Evolutionary conservation across 2,888 invertebrate genomes (phyloP).

Genomic region (Osmoderma eremita): DNA sequence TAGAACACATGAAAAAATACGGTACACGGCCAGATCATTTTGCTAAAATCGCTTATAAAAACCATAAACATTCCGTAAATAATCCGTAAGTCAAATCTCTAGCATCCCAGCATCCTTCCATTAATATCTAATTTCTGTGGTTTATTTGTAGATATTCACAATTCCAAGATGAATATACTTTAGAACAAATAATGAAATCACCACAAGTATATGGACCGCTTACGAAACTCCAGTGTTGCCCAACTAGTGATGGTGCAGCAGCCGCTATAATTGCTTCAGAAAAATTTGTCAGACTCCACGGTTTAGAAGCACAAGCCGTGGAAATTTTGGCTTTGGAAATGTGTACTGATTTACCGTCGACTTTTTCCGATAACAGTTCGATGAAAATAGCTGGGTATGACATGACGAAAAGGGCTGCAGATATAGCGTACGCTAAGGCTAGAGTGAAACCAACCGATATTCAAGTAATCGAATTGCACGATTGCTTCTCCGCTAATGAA

Average conservation of each 20-base stretch:
- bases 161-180: slow-evolving; percentile 88
- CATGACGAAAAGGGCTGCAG: slow-evolving; percentile 88
- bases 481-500: slow-evolving; percentile 98
- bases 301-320: slow-evolving; percentile 86
- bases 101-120: slow-evolving; percentile 13
- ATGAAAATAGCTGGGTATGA: slow-evolving; percentile 90
- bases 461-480: slow-evolving; percentile 95
- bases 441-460: slow-evolving; percentile 82
- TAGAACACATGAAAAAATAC: slow-evolving; percentile 96
- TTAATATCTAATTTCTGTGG: slow-evolving; percentile 20
- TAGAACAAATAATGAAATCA: slow-evolving; percentile 90
- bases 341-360: slow-evolving; percentile 89
- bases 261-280: slow-evolving; percentile 93
- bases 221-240: slow-evolving; percentile 97
- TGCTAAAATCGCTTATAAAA: slow-evolving; percentile 97
- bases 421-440: slow-evolving; percentile 78
- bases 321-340: slow-evolving; percentile 98
- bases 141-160: slow-evolving; percentile 85
- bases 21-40: slow-evolving; percentile 93
- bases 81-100: slow-evolving; percentile 78
- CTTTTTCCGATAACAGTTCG: slow-evolving; percentile 83
- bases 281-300: slow-evolving; percentile 85
- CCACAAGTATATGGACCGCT: slow-evolving; percentile 90
- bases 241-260: slow-evolving; percentile 98
- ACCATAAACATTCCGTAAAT: slow-evolving; percentile 95